Evolutionary conservation across 2,888 invertebrate species (phyloP), one percentile per base, ranked within the genome.

Genomic region (Mesoligia furuncula): DNA sequence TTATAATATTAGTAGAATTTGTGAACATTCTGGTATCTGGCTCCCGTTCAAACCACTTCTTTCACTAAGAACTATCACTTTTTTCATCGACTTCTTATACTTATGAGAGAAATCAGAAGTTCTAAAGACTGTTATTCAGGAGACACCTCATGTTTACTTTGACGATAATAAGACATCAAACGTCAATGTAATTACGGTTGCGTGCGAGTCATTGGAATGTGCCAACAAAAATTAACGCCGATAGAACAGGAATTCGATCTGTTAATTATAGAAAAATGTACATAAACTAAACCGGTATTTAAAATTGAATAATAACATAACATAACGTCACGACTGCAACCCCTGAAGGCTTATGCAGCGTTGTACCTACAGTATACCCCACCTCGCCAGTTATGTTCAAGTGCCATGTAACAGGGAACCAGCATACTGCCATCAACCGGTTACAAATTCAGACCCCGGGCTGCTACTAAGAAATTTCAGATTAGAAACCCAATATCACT

Each of bases 141-240:
- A 73, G 17, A 66, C 72, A 71, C 27, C 57, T 83, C 54, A 69
- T 73, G 79, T 84, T 80, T 69, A 72, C 72, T 66, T 72, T 36
- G 36, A 69, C 45, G n/a, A 74, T 70, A 77, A 80, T 67, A 77
- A 73, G 75, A 61, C 59, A 73, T 77, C 77, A 66, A 80, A 73
- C 61, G 71, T 77, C 83, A 85, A 75, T 72, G 54, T 77, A 85
- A 80, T 80, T 77, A 57, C 42, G n/a, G 45, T 80, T 70, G 85
- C 86, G 83, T 85, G 86, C 62, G 13, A 31, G 6, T 48, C 51
- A 66, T 13, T 65, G 54, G 83, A 83, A 80, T 83, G 64, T 74
- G 9, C 20, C 24, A 72, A 71, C 75, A 75, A 75, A 75, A 75
- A 83, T 83, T 80, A 73, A 66, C 42, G 36, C 27, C 17, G 27